A percentile compares a stretch with the other conserved stretches of the same genome.
Conservation (phyloP, 1,140 invertebrate genomes). For the Leptestheria dahalacensis region DNA sequence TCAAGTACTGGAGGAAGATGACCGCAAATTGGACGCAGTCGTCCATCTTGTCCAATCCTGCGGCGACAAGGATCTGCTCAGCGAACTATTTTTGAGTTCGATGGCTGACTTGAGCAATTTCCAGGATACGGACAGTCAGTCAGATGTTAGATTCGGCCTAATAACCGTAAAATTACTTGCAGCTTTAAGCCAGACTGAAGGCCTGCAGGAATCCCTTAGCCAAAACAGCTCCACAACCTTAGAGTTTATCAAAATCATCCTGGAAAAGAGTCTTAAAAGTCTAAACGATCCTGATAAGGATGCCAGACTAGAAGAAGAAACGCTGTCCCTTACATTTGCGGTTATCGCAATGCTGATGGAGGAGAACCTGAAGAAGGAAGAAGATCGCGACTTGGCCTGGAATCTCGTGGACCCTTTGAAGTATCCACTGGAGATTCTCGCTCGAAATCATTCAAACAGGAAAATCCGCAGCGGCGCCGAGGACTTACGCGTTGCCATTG, state of each 20-base stretch:
- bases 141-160: conserved; percentile 5
- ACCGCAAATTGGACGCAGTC: conserved; percentile 1
- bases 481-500: conserved; percentile 17
- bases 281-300: not conserved
- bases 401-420: not conserved
- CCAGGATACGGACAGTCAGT: not conserved
- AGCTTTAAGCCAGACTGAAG: conserved; percentile 15
- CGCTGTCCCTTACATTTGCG: not conserved
- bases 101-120: not conserved
- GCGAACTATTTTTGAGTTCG: conserved; percentile 1
- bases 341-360: conserved; percentile 7
- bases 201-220: conserved; percentile 11
- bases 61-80: not conserved
- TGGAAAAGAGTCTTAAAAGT: not conserved
- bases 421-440: not conserved
- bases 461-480: conserved; percentile 15
- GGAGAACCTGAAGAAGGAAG: not conserved
- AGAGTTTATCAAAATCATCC: not conserved
- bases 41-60: not conserved
- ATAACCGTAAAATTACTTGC: conserved; percentile 15
- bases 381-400: not conserved
- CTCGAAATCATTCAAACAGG: not conserved
- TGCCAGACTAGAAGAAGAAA: not conserved
- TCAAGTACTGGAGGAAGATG: not conserved
- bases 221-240: not conserved